These are phyloP conservation scores for Chaetorhynchus papuensis DNA, from an alignment of 2,113 vertebrate genomes.

Conservation along the genomic window DNA sequence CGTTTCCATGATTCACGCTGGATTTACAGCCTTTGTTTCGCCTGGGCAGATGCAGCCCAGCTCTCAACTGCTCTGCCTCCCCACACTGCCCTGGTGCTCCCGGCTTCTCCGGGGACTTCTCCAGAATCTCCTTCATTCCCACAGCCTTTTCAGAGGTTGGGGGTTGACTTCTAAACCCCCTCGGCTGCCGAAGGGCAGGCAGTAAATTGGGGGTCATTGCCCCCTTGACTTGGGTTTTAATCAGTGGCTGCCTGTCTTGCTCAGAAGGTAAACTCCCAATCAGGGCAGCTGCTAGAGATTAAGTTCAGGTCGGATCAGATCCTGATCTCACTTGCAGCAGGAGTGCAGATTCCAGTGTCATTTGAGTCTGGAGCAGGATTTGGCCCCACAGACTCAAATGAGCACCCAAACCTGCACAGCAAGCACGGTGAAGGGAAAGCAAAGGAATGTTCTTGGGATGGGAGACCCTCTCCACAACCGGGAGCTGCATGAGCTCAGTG, in stretches of 20 bases:
- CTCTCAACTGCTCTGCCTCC: neutral
- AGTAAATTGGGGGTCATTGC: neutral
- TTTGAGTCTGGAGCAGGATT: neutral
- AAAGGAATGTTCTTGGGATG: neutral
- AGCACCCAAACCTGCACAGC: fast-evolving
- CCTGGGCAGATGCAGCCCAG: neutral
- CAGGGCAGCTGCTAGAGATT: neutral
- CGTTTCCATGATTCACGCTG: neutral
- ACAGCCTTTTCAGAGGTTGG: neutral
- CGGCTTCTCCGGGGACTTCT: neutral
- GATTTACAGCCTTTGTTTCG: slow-evolving; percentile 6
- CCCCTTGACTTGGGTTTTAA: neutral
- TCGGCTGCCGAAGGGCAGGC: neutral
- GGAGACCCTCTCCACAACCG: neutral
- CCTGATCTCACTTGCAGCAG: neutral
- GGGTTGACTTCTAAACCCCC: neutral
- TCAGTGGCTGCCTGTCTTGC: neutral
- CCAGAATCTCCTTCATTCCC: neutral
- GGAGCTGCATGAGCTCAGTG: fast-evolving
- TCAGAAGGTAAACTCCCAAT: neutral
- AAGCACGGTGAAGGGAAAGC: fast-evolving
- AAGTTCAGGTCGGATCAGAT: neutral
- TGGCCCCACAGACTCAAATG: fast-evolving
- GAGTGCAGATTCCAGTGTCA: neutral
- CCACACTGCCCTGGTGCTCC: neutral